Conservation (phyloP, 2,888 invertebrate species). For the Cephus spinipes region DNA sequence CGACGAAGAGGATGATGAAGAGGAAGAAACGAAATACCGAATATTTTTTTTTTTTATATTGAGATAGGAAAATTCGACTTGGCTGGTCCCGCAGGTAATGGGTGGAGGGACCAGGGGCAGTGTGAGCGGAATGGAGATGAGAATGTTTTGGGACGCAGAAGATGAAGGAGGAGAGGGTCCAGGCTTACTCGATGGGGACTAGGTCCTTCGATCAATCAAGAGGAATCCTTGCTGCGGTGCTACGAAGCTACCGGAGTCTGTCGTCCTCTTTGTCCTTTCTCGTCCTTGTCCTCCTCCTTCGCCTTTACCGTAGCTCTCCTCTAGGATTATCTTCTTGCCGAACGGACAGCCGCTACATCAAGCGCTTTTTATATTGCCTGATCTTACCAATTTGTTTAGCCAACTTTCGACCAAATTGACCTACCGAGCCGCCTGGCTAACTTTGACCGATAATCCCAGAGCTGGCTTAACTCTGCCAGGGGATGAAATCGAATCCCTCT, state of each 20-base stretch:
- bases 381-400: conserved; percentile 49
- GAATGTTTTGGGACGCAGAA: neutral
- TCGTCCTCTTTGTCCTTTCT: conserved; percentile 9
- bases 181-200: conserved; percentile 29
- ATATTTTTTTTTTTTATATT: neutral
- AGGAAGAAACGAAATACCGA: neutral
- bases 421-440: conserved; percentile 22
- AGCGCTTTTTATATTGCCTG: conserved; percentile 40
- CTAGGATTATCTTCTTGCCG: conserved; percentile 45
- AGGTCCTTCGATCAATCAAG: conserved; percentile 49
- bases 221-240: conserved; percentile 35
- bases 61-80: neutral
- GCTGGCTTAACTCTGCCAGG: neutral
- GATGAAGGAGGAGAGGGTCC: conserved; percentile 13
- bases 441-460: conserved; percentile 1
- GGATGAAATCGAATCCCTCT: neutral
- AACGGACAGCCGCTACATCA: conserved; percentile 21
- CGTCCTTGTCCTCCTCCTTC: conserved; percentile 25
- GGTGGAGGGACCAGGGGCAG: neutral
- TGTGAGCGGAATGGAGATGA: neutral
- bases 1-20: neutral
- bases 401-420: conserved; percentile 43
- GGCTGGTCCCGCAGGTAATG: neutral
- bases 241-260: neutral
- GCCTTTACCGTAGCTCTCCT: conserved; percentile 22